Percentiles rank a stretch among this genome's conserved stretches.
phyloP scores from a whole-genome alignment of 1,140 invertebrate genomes.

The Drosophila paulistorum region DNA sequence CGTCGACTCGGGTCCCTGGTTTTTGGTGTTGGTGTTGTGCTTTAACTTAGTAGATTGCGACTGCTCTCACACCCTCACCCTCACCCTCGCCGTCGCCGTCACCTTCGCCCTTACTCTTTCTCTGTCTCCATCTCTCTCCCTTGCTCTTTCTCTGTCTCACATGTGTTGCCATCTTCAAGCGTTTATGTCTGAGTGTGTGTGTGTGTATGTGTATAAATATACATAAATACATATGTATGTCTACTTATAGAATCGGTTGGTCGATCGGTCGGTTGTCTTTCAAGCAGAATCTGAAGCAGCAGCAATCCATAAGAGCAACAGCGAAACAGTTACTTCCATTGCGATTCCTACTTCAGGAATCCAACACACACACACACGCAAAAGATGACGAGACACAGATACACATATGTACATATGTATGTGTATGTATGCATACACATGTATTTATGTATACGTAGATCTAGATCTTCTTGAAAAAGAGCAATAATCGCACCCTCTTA shows the following conservation, averaged over 20 bases:
- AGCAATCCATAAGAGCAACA: conserved; percentile 30
- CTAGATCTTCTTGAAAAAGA: conserved; percentile 21
- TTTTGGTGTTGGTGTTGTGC: conserved; percentile 38
- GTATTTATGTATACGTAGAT: background rate
- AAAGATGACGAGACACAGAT: conserved; percentile 2
- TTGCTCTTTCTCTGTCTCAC: conserved; percentile 50
- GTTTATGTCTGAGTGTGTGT: conserved; percentile 13
- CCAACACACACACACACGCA: conserved; percentile 7
- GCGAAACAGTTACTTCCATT: conserved; percentile 58
- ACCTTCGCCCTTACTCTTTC: conserved; percentile 28
- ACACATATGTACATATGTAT: background rate
- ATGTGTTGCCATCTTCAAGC: conserved; percentile 51
- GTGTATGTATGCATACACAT: background rate
- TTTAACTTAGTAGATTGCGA: conserved; percentile 78
- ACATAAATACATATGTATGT: conserved; percentile 66
- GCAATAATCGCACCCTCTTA: conserved; percentile 27
- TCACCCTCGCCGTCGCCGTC: conserved; percentile 30
- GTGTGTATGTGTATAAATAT: conserved; percentile 53
- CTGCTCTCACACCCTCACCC: conserved; percentile 39
- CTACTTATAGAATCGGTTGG: conserved; percentile 73
- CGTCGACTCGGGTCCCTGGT: conserved; percentile 18
- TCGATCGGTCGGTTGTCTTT: conserved; percentile 10
- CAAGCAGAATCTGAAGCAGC: conserved; percentile 8
- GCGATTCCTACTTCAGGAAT: conserved; percentile 53
- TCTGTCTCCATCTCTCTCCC: conserved; percentile 39